Evolutionary conservation across 1,140 invertebrate genomes (phyloP).

Genomic region (Thaumetopoea pityocampa): DNA sequence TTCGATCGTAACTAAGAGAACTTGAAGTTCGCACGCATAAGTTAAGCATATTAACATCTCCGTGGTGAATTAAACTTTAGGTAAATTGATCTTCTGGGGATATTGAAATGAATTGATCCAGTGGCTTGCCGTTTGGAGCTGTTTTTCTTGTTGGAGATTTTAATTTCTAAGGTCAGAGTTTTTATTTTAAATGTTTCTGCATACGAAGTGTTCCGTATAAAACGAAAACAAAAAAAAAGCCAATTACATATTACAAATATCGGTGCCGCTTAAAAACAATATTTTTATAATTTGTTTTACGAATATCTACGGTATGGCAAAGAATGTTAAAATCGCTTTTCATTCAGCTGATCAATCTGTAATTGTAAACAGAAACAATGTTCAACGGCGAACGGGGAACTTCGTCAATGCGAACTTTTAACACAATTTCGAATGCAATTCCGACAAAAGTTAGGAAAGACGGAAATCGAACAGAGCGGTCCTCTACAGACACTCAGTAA

Average conservation of each 20-base stretch:
- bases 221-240: too few species aligned
- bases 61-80: conserved; percentile 39
- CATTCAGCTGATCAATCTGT: conserved; percentile 27
- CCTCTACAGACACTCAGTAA: conserved; percentile 30
- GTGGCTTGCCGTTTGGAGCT: conserved; percentile 21
- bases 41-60: conserved; percentile 52
- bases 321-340: conserved; percentile 17
- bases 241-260: not conserved
- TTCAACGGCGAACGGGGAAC: conserved; percentile 32
- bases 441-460: conserved; percentile 35
- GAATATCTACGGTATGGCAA: not conserved
- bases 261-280: conserved; percentile 4
- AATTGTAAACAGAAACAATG: conserved; percentile 31
- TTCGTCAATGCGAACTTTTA: conserved; percentile 49
- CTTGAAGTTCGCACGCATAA: conserved; percentile 49
- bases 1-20: conserved; percentile 43
- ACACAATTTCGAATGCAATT: conserved; percentile 52
- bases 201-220: too few species aligned
- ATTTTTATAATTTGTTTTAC: conserved; percentile 7
- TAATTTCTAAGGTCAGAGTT: conserved; percentile 8
- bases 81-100: conserved; percentile 38
- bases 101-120: conserved; percentile 41
- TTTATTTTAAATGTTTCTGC: too few species aligned
- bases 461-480: conserved; percentile 39
- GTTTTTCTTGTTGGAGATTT: conserved; percentile 6